Evolutionary conservation across 2,888 invertebrate species (phyloP), one percentile per base, ranked within the genome.

Genomic region (Hofmannophila pseudospretella): DNA sequence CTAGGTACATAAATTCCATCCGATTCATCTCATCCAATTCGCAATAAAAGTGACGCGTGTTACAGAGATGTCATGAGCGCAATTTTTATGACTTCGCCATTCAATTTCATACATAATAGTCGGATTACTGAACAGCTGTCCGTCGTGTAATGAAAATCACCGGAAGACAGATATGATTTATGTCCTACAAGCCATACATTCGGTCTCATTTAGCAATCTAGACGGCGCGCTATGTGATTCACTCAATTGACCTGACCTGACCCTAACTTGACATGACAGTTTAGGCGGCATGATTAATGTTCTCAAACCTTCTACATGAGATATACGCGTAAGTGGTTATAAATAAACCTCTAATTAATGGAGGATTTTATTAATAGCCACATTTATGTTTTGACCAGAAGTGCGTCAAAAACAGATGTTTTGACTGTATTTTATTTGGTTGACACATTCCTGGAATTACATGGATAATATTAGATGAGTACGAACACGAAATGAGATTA

Each of bases 171-270:
- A 19, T 22, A 22, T 32, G 31, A 32, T 37, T 34, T 30, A 31
- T 4, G 9, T 14, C 13, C 37, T n/a, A 19, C 28, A 39, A 16
- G 23, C 28, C 32, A 36, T 28, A 33, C 29, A 30, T 36, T 33
- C 14, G 26, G 26, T 30, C 34, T 31, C 14, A 32, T 37, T 37
- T 14, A 41, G 32, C 32, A 35, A 39, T 39, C 19, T 16, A 23
- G 20, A 2, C 26, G 13, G 10, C 8, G 22, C 22, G 35, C 35
- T 30, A 22, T 35, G 29, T 27, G 20, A 32, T 37, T 28, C 32
- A 32, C 4, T 27, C 32, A 36, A 37, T 37, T 37, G 37, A 32
- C 37, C 32, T 14, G 32, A n/a, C 20, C 23, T 26, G 34, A 27
- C 10, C 27, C 3, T n/a, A 27, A 25, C 25, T n/a, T 12, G 34